Percentiles rank a stretch among this genome's conserved stretches.
These are phyloP conservation scores for Trematocara unimaculatum DNA, from an alignment of 2,113 vertebrate species.

Conservation along the genomic window DNA sequence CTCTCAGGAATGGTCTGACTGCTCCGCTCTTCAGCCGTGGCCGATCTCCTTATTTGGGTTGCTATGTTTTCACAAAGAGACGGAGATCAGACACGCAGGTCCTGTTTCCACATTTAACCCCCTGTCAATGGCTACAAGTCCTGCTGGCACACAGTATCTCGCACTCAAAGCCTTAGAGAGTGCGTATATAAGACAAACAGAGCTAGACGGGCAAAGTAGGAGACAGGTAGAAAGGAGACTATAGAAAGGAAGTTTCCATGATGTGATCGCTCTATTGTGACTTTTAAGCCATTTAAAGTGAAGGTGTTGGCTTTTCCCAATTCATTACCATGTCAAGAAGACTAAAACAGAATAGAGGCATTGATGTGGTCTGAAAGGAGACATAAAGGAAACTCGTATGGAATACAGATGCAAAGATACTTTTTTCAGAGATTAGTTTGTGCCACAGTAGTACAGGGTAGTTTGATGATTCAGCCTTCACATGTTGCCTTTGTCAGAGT, in stretches of 20 bases:
- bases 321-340: background rate
- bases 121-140: constrained; percentile 53
- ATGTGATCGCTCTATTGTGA: background rate
- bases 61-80: constrained; percentile 62
- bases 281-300: background rate
- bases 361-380: background rate
- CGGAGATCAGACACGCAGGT: constrained; percentile 26
- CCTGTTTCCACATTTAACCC: constrained; percentile 82
- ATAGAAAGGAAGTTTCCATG: background rate
- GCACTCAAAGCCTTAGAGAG: background rate
- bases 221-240: background rate
- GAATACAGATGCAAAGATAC: background rate
- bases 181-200: background rate
- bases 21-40: constrained; percentile 25
- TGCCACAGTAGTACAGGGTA: background rate
- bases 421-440: background rate
- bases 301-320: background rate
- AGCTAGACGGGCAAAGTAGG: background rate
- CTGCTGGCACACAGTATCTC: background rate
- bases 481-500: background rate
- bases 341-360: background rate
- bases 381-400: accelerated
- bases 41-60: constrained; percentile 89
- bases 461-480: background rate
- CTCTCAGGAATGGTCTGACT: constrained; percentile 76